Evolutionary conservation across 35 echinoderm and acorn worm genomes (phyloP).

Genomic region (Chiridota heheva): DNA sequence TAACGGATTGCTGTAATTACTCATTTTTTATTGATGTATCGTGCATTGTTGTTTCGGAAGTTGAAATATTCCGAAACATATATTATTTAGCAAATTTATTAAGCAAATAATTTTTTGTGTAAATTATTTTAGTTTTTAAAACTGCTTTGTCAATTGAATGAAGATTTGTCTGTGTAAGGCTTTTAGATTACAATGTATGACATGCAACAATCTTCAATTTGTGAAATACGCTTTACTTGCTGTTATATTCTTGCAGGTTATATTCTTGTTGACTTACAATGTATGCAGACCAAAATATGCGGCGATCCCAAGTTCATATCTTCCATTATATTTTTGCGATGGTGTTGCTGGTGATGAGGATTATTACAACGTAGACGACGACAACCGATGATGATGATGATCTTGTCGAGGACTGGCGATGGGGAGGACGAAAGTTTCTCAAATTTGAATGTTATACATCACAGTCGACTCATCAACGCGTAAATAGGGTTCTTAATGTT

Average conservation of each 20-base stretch:
- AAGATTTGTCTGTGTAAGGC: neutral
- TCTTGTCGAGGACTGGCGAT: neutral
- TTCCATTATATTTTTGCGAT: neutral
- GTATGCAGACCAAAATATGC: neutral
- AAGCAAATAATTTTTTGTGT: neutral
- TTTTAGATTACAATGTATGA: too few species aligned
- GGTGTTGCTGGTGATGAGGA: neutral
- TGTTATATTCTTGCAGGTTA: neutral
- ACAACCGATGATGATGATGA: neutral
- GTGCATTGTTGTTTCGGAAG: neutral
- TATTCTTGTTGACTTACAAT: neutral
- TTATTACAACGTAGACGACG: neutral
- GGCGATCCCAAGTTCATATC: neutral
- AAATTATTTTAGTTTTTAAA: neutral
- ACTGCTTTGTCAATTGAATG: neutral
- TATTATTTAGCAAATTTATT: too few species aligned
- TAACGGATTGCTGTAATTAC: neutral
- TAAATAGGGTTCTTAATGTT: too few species aligned
- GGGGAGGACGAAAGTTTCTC: neutral
- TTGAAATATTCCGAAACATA: too few species aligned
- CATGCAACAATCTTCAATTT: neutral
- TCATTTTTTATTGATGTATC: neutral
- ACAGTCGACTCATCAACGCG: neutral
- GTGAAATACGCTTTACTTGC: neutral
- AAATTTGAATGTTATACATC: neutral